These are phyloP conservation scores for Lutjanus argentimaculatus DNA, from an alignment of 2,797 vertebrate species.

Conservation along the genomic window DNA sequence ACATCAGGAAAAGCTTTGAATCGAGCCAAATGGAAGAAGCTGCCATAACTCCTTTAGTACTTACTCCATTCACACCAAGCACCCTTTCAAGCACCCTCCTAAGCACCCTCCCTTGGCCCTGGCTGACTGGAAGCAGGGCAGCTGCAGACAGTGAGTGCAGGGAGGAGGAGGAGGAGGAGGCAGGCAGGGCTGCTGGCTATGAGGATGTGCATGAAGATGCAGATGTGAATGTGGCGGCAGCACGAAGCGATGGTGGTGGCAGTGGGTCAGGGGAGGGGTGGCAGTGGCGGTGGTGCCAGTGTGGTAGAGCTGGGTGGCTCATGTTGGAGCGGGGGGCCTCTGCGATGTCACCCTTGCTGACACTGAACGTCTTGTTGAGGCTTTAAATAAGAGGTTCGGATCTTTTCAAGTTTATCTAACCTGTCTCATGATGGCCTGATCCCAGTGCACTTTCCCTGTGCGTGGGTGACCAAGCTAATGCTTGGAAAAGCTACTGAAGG, in stretches of 20 bases:
- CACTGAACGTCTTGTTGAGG: not conserved
- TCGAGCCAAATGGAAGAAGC: conserved; percentile 70
- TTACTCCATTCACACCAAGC: conserved; percentile 66
- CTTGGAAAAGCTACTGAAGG: not conserved
- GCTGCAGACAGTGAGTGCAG: conserved; percentile 67
- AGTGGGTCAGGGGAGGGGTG: conserved; percentile 31
- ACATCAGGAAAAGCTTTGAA: conserved; percentile 20
- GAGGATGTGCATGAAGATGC: conserved; percentile 79
- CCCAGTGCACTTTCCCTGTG: not conserved
- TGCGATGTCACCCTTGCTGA: conserved; percentile 19
- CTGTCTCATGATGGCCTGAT: not conserved
- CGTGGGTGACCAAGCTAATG: not conserved
- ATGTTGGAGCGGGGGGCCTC: conserved; percentile 36
- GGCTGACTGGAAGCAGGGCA: conserved; percentile 56
- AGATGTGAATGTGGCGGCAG: conserved; percentile 82
- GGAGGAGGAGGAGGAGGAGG: conserved; percentile 45
- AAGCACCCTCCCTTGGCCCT: conserved; percentile 38
- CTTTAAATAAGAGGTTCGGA: conserved; percentile 31
- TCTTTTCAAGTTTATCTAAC: conserved; percentile 33
- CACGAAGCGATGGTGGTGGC: conserved; percentile 76
- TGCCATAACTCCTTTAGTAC: conserved; percentile 34
- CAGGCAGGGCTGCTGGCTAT: conserved; percentile 66
- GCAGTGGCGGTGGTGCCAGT: conserved; percentile 39
- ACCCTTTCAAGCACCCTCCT: conserved; percentile 45
- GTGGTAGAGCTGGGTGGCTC: conserved; percentile 80